A percentile compares a stretch with the other conserved stretches of the same genome.
Evolutionary conservation across 2,113 vertebrate genomes (phyloP).

Genomic region (Natator depressus): DNA sequence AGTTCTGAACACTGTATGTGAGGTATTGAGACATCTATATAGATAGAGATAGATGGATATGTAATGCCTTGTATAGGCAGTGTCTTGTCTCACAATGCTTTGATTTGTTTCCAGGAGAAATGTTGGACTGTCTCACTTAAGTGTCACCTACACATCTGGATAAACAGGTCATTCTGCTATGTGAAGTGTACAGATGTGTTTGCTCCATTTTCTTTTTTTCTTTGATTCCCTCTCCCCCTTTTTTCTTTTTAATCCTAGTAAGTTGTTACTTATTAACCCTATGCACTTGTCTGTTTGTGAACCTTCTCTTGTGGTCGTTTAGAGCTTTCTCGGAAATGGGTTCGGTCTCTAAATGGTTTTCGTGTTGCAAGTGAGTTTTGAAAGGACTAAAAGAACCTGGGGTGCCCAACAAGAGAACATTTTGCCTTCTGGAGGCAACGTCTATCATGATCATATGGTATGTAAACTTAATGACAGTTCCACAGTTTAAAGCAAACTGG

Average conservation of each 20-base stretch:
- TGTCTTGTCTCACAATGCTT: not conserved
- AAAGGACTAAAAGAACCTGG: not conserved
- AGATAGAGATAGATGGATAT: rapidly evolving
- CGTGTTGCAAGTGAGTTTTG: not conserved
- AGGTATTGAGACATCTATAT: not conserved
- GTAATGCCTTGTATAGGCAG: not conserved
- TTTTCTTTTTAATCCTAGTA: not conserved
- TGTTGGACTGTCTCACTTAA: not conserved
- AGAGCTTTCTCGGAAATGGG: not conserved
- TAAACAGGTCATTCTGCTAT: not conserved
- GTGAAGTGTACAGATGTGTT: not conserved
- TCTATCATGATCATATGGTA: not conserved
- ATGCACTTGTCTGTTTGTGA: not conserved
- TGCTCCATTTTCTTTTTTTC: not conserved
- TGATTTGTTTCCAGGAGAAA: not conserved
- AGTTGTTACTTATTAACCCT: not conserved
- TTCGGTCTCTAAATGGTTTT: not conserved
- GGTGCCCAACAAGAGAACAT: not conserved
- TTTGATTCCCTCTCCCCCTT: not conserved
- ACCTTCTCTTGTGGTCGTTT: not conserved
- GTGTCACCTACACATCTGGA: not conserved
- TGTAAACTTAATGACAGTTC: not conserved
- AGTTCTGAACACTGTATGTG: not conserved
- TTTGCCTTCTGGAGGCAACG: not conserved
- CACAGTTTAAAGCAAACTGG: not conserved